Evolutionary conservation across 1,140 invertebrate species (phyloP), one percentile per base, ranked within the genome.

Genomic region (Harpegnathos saltator): DNA sequence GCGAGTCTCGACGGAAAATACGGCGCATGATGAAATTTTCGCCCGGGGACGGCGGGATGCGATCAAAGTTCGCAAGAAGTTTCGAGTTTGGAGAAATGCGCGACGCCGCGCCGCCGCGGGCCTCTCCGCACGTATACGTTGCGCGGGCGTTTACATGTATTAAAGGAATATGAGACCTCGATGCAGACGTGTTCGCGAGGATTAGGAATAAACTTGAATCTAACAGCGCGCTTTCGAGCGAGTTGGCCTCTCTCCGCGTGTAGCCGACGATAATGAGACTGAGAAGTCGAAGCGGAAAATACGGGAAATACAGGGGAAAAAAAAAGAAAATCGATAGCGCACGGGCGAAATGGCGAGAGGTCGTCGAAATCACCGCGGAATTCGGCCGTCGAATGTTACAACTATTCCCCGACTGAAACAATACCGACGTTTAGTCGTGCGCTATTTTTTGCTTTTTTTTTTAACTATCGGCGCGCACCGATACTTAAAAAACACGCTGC

Each of bases 21-120:
- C 19, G 54, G 54, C 54, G 54, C 38, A n/a, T 15, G 59, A 73
- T 44, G 9, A 73, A 73, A 73, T 29, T 59, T 59, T 24, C 12
- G 3, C 17, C 5, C 14, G 24, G 33, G n/a, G 26, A 26, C 19
- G 3, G 38, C 3, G 7, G 11, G 56, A 73, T 44, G 54, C 33
- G 58, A 73, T 59, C 33, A 17, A 59, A 73, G 33, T 48, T 73
- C 19, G 71, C 4, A 12, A 61, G 24, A 22, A 73, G 22, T 73
- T 73, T 73, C 19, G 3, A 73, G 54, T 73, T 59, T 38, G 4
- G 22, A 19, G 58, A 73, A 73, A 73, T 59, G 33, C 56, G 56
- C 56, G 19, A 22, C 12, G 54, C 14, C 19, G 1, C 38, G 38
- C 4, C 38, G 38, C 22, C 17, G 22, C 24, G 24, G 15, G 38